phyloP scores from a whole-genome alignment of 2,888 invertebrate genomes.

The Scaptomyza polygonia region DNA sequence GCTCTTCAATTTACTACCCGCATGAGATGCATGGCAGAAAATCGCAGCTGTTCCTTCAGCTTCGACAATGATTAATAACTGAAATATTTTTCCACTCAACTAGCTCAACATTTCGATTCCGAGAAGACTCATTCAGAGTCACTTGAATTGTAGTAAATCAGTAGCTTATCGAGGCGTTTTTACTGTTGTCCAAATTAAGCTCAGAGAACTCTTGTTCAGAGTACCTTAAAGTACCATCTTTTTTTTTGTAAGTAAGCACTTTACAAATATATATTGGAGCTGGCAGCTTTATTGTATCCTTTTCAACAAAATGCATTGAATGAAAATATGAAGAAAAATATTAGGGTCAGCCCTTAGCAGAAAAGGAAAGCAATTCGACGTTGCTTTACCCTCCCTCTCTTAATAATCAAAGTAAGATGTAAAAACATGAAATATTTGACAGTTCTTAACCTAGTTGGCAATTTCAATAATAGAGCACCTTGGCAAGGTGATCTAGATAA shows the following conservation, averaged over 20 bases:
- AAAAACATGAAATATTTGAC: constrained; percentile 1
- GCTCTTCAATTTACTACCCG: constrained; percentile 8
- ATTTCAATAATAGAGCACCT: constrained; percentile 14
- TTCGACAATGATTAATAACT: constrained; percentile 10
- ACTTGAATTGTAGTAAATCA: background rate
- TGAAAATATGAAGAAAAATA: background rate
- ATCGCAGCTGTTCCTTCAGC: background rate
- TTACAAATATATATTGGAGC: no score
- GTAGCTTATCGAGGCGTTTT: background rate
- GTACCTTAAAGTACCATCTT: background rate
- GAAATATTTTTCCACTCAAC: constrained; percentile 7
- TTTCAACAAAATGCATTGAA: background rate
- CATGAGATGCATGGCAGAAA: background rate
- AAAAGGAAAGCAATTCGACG: background rate
- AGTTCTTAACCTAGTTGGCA: constrained; percentile 12
- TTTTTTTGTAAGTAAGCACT: background rate
- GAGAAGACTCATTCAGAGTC: background rate
- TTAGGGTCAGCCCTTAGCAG: background rate
- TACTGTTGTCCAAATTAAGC: background rate
- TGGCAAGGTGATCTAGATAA: constrained; percentile 2
- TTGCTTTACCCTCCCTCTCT: background rate
- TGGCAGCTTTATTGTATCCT: background rate
- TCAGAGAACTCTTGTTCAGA: background rate
- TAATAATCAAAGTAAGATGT: background rate
- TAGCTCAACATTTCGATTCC: background rate